Conservation (phyloP, 2,797 vertebrate species). For the Hyperoplus immaculatus region DNA sequence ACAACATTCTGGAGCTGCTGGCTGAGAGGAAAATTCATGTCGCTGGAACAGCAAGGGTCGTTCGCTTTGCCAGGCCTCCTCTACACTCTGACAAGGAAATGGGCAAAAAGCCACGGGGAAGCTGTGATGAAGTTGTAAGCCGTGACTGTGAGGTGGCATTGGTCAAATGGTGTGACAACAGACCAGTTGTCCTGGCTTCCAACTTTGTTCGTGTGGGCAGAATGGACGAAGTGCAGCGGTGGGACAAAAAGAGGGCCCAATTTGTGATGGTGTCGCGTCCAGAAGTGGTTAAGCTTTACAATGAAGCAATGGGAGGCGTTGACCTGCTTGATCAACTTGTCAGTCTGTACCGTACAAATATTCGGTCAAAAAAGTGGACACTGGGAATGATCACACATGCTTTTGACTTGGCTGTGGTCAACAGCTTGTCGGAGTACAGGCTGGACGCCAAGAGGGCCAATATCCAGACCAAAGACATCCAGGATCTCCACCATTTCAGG, state of each 20-base stretch:
- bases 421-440: constrained; percentile 8
- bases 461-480: too few relatives aligned
- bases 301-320: too few relatives aligned
- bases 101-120: constrained; percentile 1
- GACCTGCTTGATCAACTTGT: constrained; percentile 12
- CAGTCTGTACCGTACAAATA: constrained; percentile 24
- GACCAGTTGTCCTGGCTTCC: constrained; percentile 1
- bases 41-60: constrained; percentile 6
- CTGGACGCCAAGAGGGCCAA: too few relatives aligned
- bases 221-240: constrained; percentile 6
- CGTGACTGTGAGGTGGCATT: constrained; percentile 1
- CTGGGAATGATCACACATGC: constrained; percentile 17
- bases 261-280: background rate
- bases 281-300: too few relatives aligned
- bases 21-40: constrained; percentile 13
- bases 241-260: background rate
- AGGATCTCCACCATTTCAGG: too few relatives aligned
- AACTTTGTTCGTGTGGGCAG: background rate
- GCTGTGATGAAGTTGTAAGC: constrained; percentile 14
- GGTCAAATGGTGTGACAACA: constrained; percentile 11
- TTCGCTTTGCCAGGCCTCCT: background rate
- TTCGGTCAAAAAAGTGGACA: constrained; percentile 15
- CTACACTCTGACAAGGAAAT: constrained; percentile 12
- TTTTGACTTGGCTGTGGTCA: constrained; percentile 22
- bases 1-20: constrained; percentile 11